Conservation (phyloP, 1,140 invertebrate species). For the Drosophila arawakana region DNA sequence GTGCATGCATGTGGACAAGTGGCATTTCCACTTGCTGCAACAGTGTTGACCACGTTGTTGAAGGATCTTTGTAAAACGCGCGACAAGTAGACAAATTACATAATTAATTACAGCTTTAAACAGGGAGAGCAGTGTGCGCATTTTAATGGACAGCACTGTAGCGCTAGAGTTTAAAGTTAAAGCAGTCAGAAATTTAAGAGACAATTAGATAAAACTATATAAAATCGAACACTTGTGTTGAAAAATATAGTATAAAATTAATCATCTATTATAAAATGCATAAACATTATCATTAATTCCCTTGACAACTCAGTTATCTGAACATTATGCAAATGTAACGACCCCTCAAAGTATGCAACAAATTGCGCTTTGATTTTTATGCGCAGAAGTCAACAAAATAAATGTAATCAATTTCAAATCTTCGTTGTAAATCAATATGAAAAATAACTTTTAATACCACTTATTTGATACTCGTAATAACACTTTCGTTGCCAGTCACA, state of each 20-base stretch:
- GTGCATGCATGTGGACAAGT: constrained; percentile 16
- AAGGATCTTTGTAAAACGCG: constrained; percentile 35
- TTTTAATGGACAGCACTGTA: constrained; percentile 31
- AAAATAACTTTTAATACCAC: constrained; percentile 51
- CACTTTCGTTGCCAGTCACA: constrained; percentile 40
- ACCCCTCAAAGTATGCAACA: constrained; percentile 25
- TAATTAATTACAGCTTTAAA: constrained; percentile 73
- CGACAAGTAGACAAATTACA: constrained; percentile 62
- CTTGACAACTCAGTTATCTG: constrained; percentile 25
- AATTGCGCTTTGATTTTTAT: constrained; percentile 61
- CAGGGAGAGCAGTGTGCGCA: constrained; percentile 1
- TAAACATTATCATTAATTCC: background rate
- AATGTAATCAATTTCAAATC: constrained; percentile 63
- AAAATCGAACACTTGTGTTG: background rate
- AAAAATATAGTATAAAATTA: background rate
- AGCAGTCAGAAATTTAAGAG: background rate
- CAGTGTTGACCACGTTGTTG: constrained; percentile 27
- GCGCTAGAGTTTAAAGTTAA: background rate
- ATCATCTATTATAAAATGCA: too few relatives aligned
- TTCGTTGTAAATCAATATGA: constrained; percentile 53
- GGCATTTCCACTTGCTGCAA: constrained; percentile 26
- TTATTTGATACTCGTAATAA: constrained; percentile 40
- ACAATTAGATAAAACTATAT: too few relatives aligned
- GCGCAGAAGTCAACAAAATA: constrained; percentile 25
- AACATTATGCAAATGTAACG: constrained; percentile 47